Conservation (phyloP, 2,888 invertebrate genomes). For the Cyclophora albipunctata region DNA sequence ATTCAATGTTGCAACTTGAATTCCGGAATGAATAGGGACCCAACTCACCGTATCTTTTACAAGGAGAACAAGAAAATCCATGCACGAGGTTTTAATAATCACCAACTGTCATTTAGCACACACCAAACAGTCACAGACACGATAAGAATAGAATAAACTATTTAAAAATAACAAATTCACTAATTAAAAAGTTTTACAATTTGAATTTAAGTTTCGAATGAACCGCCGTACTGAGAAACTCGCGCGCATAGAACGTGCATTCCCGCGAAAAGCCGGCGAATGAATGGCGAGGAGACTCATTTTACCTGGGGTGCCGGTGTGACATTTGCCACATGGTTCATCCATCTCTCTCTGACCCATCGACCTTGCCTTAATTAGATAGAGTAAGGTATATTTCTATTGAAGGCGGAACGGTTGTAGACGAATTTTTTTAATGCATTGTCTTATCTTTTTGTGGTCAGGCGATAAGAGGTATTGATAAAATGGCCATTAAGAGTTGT, state of each 20-base stretch:
- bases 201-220: constrained; percentile 26
- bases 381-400: constrained; percentile 35
- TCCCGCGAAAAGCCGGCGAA: constrained; percentile 68
- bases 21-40: constrained; percentile 32
- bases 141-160: constrained; percentile 19
- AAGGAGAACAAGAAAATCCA: constrained; percentile 50
- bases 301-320: constrained; percentile 57
- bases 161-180: constrained; percentile 11
- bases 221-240: constrained; percentile 27
- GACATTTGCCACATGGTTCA: constrained; percentile 47
- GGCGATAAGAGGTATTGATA: constrained; percentile 49
- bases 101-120: constrained; percentile 46
- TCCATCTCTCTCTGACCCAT: constrained; percentile 32
- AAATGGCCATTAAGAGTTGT: constrained; percentile 32
- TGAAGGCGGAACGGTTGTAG: constrained; percentile 56
- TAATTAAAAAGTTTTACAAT: constrained; percentile 3
- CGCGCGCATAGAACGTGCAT: constrained; percentile 54
- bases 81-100: constrained; percentile 46
- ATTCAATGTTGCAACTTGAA: constrained; percentile 30
- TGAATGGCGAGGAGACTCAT: constrained; percentile 54
- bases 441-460: constrained; percentile 56
- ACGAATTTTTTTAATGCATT: constrained; percentile 32
- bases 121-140: constrained; percentile 32
- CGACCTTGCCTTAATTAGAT: constrained; percentile 12
- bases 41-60: constrained; percentile 55